Conservation (phyloP, 2,113 vertebrate species). For the Anoplopoma fimbria region DNA sequence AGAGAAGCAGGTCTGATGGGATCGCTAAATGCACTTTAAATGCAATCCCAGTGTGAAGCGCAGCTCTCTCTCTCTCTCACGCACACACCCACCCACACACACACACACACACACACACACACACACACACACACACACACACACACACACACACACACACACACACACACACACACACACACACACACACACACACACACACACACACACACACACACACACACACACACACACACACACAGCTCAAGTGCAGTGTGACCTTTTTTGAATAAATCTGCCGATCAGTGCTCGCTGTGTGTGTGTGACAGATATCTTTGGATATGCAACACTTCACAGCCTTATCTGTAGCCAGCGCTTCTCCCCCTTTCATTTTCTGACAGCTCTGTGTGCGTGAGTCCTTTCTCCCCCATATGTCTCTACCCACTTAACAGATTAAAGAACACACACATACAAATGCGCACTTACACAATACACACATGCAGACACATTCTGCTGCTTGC, state of each 20-base stretch:
- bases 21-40: constrained; percentile 41
- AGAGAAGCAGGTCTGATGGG: constrained; percentile 31
- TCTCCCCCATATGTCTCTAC: constrained; percentile 59
- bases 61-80: constrained; percentile 2
- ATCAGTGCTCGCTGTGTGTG: constrained; percentile 58
- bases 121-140: constrained; percentile 24
- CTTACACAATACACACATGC: constrained; percentile 23
- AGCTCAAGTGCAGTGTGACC: constrained; percentile 54
- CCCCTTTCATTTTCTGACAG: constrained; percentile 69
- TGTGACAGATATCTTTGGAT: constrained; percentile 69
- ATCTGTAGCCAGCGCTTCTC: constrained; percentile 66
- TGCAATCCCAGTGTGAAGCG: constrained; percentile 19
- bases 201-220: constrained; percentile 28
- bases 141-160: constrained; percentile 19
- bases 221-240: constrained; percentile 21
- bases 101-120: constrained; percentile 28
- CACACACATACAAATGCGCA: constrained; percentile 42
- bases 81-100: constrained; percentile 8
- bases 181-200: constrained; percentile 20
- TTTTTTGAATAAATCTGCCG: constrained; percentile 68
- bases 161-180: constrained; percentile 28
- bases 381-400: constrained; percentile 28
- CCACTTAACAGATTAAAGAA: constrained; percentile 74
- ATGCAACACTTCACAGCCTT: constrained; percentile 66
- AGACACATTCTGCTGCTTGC: constrained; percentile 23